A percentile compares a stretch with the other conserved stretches of the same genome.
These are phyloP conservation scores for Oreocharis arfaki DNA, from an alignment of 2,113 vertebrate genomes.

Conservation along the genomic window DNA sequence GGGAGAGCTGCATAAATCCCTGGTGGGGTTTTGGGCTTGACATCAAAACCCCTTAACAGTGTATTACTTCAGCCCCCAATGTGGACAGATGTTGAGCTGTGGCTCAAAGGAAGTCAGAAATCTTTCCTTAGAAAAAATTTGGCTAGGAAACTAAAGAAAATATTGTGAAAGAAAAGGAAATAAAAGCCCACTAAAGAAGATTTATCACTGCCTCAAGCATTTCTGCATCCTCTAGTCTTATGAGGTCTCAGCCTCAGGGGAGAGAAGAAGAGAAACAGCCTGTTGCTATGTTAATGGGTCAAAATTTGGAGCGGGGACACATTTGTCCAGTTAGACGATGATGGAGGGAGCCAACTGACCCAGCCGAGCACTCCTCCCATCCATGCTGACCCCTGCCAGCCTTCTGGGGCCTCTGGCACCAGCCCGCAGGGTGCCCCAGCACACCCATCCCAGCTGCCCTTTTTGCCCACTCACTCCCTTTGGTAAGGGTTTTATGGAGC, in stretches of 20 bases:
- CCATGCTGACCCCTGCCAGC: not conserved
- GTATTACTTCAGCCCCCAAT: constrained; percentile 66
- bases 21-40: constrained; percentile 69
- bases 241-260: constrained; percentile 30
- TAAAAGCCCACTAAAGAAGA: constrained; percentile 67
- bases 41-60: constrained; percentile 67
- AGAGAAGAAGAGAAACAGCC: constrained; percentile 30
- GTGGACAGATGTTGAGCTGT: constrained; percentile 70
- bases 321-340: not conserved
- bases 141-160: constrained; percentile 69
- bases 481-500: not conserved
- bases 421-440: not conserved
- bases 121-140: constrained; percentile 68
- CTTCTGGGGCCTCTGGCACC: not conserved
- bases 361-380: rapidly evolving
- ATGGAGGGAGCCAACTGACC: not conserved
- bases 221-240: constrained; percentile 58
- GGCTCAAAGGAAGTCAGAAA: constrained; percentile 71
- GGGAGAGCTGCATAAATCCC: constrained; percentile 62
- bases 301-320: not conserved
- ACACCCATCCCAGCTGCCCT: not conserved
- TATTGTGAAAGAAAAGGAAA: constrained; percentile 69
- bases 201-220: constrained; percentile 64
- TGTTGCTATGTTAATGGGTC: constrained; percentile 21
- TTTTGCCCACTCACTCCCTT: not conserved